Evolutionary conservation across 2,797 vertebrate species (phyloP).

Genomic region (Holocentrus rufus): DNA sequence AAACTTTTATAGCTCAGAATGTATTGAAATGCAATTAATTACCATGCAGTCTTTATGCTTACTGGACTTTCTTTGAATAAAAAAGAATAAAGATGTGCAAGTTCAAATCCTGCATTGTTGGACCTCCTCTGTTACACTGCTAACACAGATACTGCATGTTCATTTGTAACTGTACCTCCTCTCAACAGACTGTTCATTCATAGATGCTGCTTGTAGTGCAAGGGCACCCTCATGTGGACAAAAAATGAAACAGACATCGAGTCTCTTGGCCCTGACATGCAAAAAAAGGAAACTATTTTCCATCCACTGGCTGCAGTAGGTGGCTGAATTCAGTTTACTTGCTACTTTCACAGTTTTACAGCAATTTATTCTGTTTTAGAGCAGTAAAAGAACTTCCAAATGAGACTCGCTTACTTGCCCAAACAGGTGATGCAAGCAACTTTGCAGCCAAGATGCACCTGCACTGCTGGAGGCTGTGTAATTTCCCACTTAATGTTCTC

Average conservation of each 20-base stretch:
- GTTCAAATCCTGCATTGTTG: slow-evolving; percentile 62
- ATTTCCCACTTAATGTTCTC: background rate
- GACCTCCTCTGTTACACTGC: slow-evolving; percentile 34
- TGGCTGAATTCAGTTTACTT: background rate
- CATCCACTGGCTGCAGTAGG: slow-evolving; percentile 20
- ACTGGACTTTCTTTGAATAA: slow-evolving; percentile 86
- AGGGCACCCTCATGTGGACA: slow-evolving; percentile 72
- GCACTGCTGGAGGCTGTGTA: slow-evolving; percentile 6
- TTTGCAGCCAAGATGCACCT: background rate
- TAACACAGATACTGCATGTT: background rate
- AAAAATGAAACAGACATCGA: background rate
- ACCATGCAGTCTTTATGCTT: slow-evolving; percentile 87
- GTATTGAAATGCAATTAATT: slow-evolving; percentile 86
- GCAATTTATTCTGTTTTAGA: background rate
- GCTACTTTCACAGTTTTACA: background rate
- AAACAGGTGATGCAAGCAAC: background rate
- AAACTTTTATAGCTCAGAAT: slow-evolving; percentile 88
- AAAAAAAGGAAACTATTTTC: background rate
- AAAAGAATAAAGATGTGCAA: slow-evolving; percentile 83
- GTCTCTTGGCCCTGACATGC: background rate
- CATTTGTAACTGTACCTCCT: background rate
- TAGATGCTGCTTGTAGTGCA: slow-evolving; percentile 18
- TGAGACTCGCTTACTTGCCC: background rate
- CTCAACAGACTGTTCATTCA: background rate
- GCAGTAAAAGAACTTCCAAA: background rate